A percentile compares a stretch with the other conserved stretches of the same genome.
These are phyloP conservation scores for Poecilia gillii DNA, from an alignment of 2,797 vertebrate species.

Conservation along the genomic window DNA sequence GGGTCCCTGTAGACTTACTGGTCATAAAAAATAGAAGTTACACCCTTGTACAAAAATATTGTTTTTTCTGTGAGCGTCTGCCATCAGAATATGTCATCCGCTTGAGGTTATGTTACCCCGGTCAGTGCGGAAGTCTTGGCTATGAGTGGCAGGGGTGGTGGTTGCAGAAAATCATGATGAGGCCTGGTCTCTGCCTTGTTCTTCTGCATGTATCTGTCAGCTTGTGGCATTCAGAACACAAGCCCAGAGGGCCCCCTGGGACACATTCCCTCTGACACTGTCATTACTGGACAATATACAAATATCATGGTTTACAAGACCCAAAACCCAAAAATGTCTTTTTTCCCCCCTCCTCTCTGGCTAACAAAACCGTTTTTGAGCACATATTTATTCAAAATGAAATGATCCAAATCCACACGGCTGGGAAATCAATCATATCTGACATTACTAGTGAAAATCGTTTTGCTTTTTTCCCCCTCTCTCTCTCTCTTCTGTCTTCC, in stretches of 20 bases:
- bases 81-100: constrained; percentile 70
- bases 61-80: constrained; percentile 59
- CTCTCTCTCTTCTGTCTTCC: constrained; percentile 31
- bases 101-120: constrained; percentile 69
- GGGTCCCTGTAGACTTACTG: constrained; percentile 45
- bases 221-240: constrained; percentile 67
- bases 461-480: constrained; percentile 1
- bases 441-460: constrained; percentile 40
- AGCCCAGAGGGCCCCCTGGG: constrained; percentile 61
- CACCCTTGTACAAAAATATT: constrained; percentile 58
- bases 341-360: constrained; percentile 44
- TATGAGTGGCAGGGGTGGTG: constrained; percentile 61
- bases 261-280: constrained; percentile 63
- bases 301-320: constrained; percentile 69
- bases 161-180: constrained; percentile 66
- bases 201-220: constrained; percentile 74
- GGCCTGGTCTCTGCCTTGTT: constrained; percentile 64
- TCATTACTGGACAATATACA: constrained; percentile 76
- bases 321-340: constrained; percentile 64
- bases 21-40: constrained; percentile 56
- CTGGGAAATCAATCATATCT: constrained; percentile 64
- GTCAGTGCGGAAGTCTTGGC: constrained; percentile 73
- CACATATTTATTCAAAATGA: constrained; percentile 61
- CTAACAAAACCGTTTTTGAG: constrained; percentile 43
- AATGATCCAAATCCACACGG: constrained; percentile 58